phyloP scores from a whole-genome alignment of 2,113 vertebrate species.

The Pongo abelii region DNA sequence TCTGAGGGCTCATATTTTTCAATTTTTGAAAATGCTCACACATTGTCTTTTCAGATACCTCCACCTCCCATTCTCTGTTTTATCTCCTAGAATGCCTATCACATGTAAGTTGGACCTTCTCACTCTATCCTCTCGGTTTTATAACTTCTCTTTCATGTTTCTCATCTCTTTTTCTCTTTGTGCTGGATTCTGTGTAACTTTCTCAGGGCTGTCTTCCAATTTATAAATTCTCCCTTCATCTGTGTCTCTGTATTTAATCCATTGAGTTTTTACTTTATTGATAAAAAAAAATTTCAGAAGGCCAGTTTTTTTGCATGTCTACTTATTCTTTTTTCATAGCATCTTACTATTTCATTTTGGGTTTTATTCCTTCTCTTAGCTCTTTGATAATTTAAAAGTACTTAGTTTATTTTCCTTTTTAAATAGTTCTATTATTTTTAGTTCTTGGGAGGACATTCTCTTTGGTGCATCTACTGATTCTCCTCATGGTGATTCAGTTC shows the following conservation, averaged over 20 bases:
- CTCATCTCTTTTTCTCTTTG: not conserved
- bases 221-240: conserved; percentile 31
- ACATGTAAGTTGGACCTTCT: not conserved
- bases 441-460: not conserved
- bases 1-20: not conserved
- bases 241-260: not conserved
- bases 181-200: not conserved
- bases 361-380: not conserved
- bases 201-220: conserved; percentile 21
- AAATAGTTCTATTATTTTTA: not conserved
- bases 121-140: not conserved
- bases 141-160: not conserved
- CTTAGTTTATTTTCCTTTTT: conserved; percentile 4
- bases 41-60: not conserved
- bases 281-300: not conserved
- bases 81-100: not conserved
- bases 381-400: not conserved
- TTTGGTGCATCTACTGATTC: not conserved
- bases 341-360: conserved; percentile 14
- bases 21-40: not conserved
- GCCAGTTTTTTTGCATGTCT: not conserved
- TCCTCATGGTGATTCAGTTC: not conserved
- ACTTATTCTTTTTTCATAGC: not conserved
- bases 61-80: not conserved
- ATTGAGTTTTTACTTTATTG: not conserved